Percentiles rank a stretch among this genome's conserved stretches.
Evolutionary conservation across 2,113 vertebrate species (phyloP).

Genomic region (Lophius piscatorius): DNA sequence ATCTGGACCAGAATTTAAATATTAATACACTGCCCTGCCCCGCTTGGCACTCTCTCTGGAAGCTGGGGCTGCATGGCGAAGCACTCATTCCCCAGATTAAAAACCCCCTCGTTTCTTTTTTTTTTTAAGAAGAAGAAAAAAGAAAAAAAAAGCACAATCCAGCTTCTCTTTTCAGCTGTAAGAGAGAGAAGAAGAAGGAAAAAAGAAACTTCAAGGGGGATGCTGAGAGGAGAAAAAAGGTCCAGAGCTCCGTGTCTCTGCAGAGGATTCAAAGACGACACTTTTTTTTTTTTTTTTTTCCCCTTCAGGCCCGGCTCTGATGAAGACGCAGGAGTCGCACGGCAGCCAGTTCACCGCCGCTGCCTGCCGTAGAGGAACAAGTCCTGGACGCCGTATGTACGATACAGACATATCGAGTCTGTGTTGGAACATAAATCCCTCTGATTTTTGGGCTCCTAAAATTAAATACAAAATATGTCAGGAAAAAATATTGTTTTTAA

Average conservation of each 20-base stretch:
- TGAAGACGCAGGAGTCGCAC: constrained; percentile 71
- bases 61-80: constrained; percentile 80
- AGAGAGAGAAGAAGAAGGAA: no score
- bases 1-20: constrained; percentile 85
- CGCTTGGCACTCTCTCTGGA: constrained; percentile 79
- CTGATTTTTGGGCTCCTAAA: no score
- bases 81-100: constrained; percentile 86
- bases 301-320: constrained; percentile 65
- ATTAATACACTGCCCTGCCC: constrained; percentile 82
- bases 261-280: constrained; percentile 74
- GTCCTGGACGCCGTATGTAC: no score
- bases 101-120: constrained; percentile 63
- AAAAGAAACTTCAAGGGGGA: constrained; percentile 76
- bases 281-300: no score
- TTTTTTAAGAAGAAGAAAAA: constrained; percentile 61
- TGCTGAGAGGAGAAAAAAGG: constrained; percentile 71
- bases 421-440: no score
- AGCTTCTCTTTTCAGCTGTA: constrained; percentile 78
- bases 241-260: constrained; percentile 63
- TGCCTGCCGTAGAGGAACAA: constrained; percentile 45
- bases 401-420: no score
- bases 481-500: no score
- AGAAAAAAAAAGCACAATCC: constrained; percentile 78
- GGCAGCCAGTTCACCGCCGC: constrained; percentile 70
- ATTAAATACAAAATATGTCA: no score